Evolutionary conservation across 92 coral and sea anemone genomes (phyloP), one percentile per base, ranked within the genome.

Genomic region (Epizoanthus ramosus): DNA sequence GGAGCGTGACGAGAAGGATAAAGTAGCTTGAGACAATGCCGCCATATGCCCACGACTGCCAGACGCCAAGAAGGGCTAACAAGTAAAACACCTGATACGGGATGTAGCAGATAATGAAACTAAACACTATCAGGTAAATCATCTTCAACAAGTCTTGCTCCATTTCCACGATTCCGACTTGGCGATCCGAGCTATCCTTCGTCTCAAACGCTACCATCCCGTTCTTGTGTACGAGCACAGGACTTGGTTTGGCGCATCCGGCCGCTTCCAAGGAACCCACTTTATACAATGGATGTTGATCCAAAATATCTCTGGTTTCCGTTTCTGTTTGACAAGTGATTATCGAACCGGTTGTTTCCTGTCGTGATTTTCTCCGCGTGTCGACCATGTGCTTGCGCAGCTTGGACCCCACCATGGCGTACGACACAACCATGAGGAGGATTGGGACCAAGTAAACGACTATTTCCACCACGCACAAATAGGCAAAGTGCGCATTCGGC

Each of bases 111-210:
- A 77, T 24, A 13, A 77, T 60, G 25, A 77, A 77, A 61, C 71
- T 77, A 37, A 77, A 77, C 59, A 77, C 82, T n/a, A 77, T 77
- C 18, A 77, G 58, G 45, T 77, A 77, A 61, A 77, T 77, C 82
- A 77, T 77, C 31, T 77, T 77, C 22, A 77, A 60, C 59, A 77
- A 39, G 9, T 77, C 82, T 24, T 77, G 82, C 82, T 77, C 82
- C 82, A 77, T 77, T 61, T 77, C 82, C 10, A 77, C 82, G 41
- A 77, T 77, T 39, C 82, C 81, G 4, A 33, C 68, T 14, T 77
- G 58, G 14, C 59, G 50, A 17, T 10, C 31, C 10, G 12, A 13
- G 16, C 13, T 41, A 22, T 77, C 82, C 25, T 8, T 23, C 13
- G 82, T 45, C 2, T 77, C 68, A 16, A 13, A 22, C 1, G 69